These are phyloP conservation scores for Amiota communis DNA, from an alignment of 2,888 invertebrate species.

Conservation along the genomic window DNA sequence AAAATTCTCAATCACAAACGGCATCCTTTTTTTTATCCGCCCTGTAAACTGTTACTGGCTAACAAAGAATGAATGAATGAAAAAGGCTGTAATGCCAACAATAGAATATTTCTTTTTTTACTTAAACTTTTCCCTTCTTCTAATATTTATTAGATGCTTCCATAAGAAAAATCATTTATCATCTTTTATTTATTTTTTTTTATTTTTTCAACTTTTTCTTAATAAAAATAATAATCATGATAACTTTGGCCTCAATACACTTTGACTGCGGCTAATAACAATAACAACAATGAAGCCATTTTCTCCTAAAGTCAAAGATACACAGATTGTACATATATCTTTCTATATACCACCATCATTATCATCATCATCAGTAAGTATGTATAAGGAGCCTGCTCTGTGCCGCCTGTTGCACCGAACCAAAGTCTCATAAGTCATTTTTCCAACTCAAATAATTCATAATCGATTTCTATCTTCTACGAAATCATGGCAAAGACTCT, in stretches of 20 bases:
- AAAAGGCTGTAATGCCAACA: background rate
- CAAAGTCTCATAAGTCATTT: constrained; percentile 68
- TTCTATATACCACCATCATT: background rate
- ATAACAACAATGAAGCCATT: constrained; percentile 4
- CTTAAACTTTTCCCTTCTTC: background rate
- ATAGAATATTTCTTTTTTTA: constrained; percentile 12
- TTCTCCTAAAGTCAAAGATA: background rate
- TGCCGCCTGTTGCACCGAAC: constrained; percentile 31
- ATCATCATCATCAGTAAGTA: background rate
- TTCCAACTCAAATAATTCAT: constrained; percentile 69
- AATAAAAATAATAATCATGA: constrained; percentile 25
- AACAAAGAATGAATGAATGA: background rate
- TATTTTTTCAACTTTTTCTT: background rate
- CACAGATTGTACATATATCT: background rate
- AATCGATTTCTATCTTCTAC: constrained; percentile 60
- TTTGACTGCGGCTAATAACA: background rate
- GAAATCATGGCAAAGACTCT: background rate
- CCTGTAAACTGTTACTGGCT: background rate
- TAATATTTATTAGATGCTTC: constrained; percentile 10
- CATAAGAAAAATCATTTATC: constrained; percentile 32
- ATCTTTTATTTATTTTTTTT: too few relatives aligned
- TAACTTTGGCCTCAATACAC: constrained; percentile 27
- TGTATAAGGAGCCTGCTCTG: background rate
- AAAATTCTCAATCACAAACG: background rate
- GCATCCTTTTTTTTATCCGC: constrained; percentile 7